Base-by-base conservation (phyloP, 2,113 vertebrate genomes). In the Ictalurus punctatus region DNA sequence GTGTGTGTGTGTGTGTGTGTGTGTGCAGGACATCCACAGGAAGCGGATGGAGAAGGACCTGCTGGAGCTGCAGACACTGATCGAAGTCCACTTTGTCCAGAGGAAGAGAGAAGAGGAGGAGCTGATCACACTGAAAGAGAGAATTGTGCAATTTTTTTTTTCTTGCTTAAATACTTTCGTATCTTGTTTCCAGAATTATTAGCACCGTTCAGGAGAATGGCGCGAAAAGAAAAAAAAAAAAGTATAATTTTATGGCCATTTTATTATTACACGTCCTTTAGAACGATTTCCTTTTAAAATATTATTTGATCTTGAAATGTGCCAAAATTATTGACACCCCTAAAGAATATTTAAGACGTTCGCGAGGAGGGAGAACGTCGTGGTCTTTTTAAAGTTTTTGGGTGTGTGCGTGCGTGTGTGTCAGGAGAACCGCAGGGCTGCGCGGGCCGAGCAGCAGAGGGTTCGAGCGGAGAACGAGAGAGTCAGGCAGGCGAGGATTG, bases 21-120 rank as follows among this genome's bases (percentile, higher is more conserved):
- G 40, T 52, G 6, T 27, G 23, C 92, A 99, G 98, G 98, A 99
- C 94, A 99, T 99, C 93, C 98, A 99, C 94, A 97, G 98, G 91
- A 99, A 99, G 93, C 96, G 98, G 1, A 98, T 99, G 97, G 98
- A 99, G 93, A 99, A 99, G 90, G 98, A 99, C 83, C 93, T 98
- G 84, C 93, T 97, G 94, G 98, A 99, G 95, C 96, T 99, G 78
- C 98, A 99, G 86, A 97, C 96, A 12, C 95, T 99, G 92, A 99
- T 99, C 7, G 98, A 99, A 65, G 96, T 91, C 81, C 98, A 99
- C 93, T 99, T 99, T 48, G 98, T 99, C 90, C 97, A 97, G 63
- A 95, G 98, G 61, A 98, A 99, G 95, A 98, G 97, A 89, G 98
- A 99, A 71, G 98, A 99, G 44, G 98, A 99, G 89, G 98, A 99